Conservation (phyloP, 2,888 invertebrate species). For the Drosophila borborema region DNA sequence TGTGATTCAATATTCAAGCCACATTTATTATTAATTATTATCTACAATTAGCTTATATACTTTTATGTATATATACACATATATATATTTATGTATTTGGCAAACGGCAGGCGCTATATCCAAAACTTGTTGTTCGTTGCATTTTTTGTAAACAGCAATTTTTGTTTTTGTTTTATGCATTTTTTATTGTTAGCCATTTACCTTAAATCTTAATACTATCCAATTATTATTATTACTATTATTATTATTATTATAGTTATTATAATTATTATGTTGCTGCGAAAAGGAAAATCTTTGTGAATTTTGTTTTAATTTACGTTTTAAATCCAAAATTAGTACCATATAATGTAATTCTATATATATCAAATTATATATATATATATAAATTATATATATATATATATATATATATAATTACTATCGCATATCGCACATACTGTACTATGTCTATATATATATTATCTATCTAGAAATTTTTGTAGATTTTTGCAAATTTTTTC, state of each 20-base stretch:
- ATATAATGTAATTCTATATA: constrained; percentile 29
- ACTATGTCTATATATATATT: constrained; percentile 44
- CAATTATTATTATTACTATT: constrained; percentile 27
- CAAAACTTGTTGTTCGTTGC: constrained; percentile 66
- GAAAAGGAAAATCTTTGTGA: constrained; percentile 42
- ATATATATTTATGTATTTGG: constrained; percentile 28
- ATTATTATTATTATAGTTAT: constrained; percentile 25
- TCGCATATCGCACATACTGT: constrained; percentile 46
- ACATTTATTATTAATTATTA: constrained; percentile 56
- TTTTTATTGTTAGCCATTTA: constrained; percentile 80
- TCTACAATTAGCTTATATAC: constrained; percentile 16
- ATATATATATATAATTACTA: constrained; percentile 25
- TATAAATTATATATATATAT: too few relatives aligned
- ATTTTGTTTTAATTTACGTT: constrained; percentile 71
- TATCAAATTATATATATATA: constrained; percentile 12
- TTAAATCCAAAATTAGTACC: constrained; percentile 52
- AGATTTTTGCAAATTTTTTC: constrained; percentile 73
- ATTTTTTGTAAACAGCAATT: constrained; percentile 57
- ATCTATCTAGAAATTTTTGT: constrained; percentile 62
- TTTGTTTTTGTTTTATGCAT: constrained; percentile 79
- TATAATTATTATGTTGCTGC: constrained; percentile 53
- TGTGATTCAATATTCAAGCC: constrained; percentile 78
- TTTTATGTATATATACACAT: constrained; percentile 19
- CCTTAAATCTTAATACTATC: constrained; percentile 51
- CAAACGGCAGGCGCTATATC: constrained; percentile 59